Evolutionary conservation across 2,888 invertebrate genomes (phyloP).

Genomic region (Caenorhabditis panamensis): DNA sequence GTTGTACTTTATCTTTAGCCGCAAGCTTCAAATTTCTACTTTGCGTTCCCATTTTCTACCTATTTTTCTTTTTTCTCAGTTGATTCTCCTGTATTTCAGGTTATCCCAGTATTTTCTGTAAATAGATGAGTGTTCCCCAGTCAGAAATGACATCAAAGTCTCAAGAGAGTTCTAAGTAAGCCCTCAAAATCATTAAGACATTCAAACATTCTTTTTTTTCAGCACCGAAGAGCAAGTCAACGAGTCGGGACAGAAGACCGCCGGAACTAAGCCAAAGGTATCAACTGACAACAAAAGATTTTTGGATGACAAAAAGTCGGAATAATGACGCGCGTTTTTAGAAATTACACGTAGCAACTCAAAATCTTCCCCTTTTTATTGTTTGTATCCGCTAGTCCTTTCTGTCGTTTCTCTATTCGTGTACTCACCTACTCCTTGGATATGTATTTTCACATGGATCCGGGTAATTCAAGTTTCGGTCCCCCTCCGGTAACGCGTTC

Average conservation of each 20-base stretch:
- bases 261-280: slow-evolving; percentile 35
- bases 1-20: slow-evolving; percentile 5
- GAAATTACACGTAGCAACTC: too few species aligned
- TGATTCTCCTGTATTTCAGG: slow-evolving; percentile 19
- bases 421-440: slow-evolving; percentile 30
- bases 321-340: too few species aligned
- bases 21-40: slow-evolving; percentile 6
- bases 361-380: too few species aligned
- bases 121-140: slow-evolving; percentile 36
- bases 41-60: background rate
- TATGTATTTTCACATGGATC: too few species aligned
- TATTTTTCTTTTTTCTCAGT: background rate
- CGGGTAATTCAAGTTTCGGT: too few species aligned
- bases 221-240: slow-evolving; percentile 14
- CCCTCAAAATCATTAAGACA: background rate
- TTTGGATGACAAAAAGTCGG: too few species aligned
- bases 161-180: slow-evolving; percentile 37
- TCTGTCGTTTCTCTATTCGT: slow-evolving; percentile 5
- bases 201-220: slow-evolving; percentile 4
- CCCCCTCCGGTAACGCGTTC: background rate
- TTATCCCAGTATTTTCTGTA: slow-evolving; percentile 38
- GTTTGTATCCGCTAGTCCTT: background rate
- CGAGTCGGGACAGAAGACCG: background rate
- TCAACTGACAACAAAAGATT: slow-evolving; percentile 18
- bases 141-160: slow-evolving; percentile 10